Base-by-base conservation (phyloP, 2,113 vertebrate genomes). In the Oplegnathus fasciatus region DNA sequence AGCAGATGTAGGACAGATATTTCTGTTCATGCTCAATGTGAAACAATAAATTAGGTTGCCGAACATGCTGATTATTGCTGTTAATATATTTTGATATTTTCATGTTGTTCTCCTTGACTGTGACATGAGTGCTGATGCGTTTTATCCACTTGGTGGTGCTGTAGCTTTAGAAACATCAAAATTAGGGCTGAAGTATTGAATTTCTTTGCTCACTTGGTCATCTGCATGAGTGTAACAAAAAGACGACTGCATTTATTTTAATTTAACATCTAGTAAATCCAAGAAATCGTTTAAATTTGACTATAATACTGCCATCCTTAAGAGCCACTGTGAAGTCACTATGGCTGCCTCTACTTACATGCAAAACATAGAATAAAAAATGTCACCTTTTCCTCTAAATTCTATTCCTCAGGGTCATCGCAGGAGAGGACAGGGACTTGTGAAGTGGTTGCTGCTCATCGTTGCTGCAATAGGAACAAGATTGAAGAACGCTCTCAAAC, bases 401-500 rank as follows among this genome's bases (percentile, higher is more conserved):
- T 75, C 10, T 87, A 55, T 54, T 75, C 52, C 58, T 52, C 84
- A 95, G 94, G 90, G 79, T 92, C 90, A 37, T 80, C 78, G 26
- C 84, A 92, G 88, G 92, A 94, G 83, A 93, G 91, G 86, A 95
- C 95, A 15, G 98, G 98, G 9, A 98, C 97, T 0, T 99, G 98
- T 48, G 97, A 99, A 78, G 97, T 99, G 18, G 97, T 99, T 4
- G 97, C 97, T 0, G 96, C 97, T 79, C 98, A 97, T 90, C 96
- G 97, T 1, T 99, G 98, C 94, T 99, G 97, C 96, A 99, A 99
- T 86, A 98, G 96, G 95, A 99, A 99, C 94, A 96, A 96, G 48
- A 98, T 99, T 55, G 98, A 99, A 85, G 98, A 99, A 80, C 96
- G 97, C 4, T 99, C 98, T 0, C 98, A 99, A 75, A 99, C 98